These are phyloP conservation scores for Pelobates fuscus DNA, from an alignment of 2,113 vertebrate genomes.

Conservation along the genomic window DNA sequence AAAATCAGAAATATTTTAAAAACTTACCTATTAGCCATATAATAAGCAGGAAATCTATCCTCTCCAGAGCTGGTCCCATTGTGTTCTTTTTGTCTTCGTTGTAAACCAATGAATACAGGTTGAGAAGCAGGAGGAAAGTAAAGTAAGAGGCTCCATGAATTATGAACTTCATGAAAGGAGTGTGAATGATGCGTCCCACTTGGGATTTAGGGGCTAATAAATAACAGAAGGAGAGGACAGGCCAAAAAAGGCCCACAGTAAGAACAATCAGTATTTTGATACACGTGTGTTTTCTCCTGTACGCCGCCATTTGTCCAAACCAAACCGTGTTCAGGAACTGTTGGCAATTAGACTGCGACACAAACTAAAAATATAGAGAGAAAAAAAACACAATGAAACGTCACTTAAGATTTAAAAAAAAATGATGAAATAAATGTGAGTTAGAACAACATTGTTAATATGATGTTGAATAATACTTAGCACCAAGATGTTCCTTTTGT, in stretches of 20 bases:
- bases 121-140: slow-evolving; percentile 91
- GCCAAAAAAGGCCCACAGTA: slow-evolving; percentile 90
- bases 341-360: slow-evolving; percentile 97
- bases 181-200: slow-evolving; percentile 94
- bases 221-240: slow-evolving; percentile 91
- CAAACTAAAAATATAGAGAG: slow-evolving; percentile 75
- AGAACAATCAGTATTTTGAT: slow-evolving; percentile 94
- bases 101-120: slow-evolving; percentile 97
- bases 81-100: slow-evolving; percentile 93
- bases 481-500: too few species aligned
- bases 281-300: slow-evolving; percentile 93
- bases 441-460: too few species aligned
- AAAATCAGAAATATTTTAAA: too few species aligned
- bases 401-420: too few species aligned
- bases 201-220: slow-evolving; percentile 93
- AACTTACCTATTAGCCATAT: slow-evolving; percentile 94
- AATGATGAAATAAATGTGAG: too few species aligned
- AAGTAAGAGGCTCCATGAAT: slow-evolving; percentile 98
- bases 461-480: too few species aligned
- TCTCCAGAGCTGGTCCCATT: slow-evolving; percentile 91
- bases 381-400: neutral
- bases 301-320: slow-evolving; percentile 98
- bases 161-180: slow-evolving; percentile 98
- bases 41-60: slow-evolving; percentile 95
- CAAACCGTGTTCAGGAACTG: slow-evolving; percentile 98